A percentile compares a stretch with the other conserved stretches of the same genome.
Conservation (phyloP, 1,140 invertebrate genomes). For the Ceratitis capitata region DNA sequence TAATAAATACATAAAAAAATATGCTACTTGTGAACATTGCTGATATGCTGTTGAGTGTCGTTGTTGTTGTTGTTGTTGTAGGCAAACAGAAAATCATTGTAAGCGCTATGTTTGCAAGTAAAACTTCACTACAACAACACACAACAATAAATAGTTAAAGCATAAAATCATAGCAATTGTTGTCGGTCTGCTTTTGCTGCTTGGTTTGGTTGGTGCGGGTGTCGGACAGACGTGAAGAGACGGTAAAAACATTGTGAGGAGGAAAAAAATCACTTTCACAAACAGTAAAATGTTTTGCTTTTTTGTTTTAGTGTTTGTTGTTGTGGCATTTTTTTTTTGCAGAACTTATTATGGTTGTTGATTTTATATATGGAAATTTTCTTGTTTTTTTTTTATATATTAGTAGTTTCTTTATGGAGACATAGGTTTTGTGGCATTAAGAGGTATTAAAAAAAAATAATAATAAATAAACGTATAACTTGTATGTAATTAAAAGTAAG, state of each 20-base stretch:
- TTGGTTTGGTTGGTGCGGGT: not conserved
- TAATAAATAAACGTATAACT: too few species aligned
- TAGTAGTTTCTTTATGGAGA: too few species aligned
- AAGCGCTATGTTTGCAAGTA: not conserved
- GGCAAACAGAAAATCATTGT: not conserved
- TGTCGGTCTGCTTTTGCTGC: not conserved
- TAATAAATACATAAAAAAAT: not conserved
- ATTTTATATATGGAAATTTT: not conserved
- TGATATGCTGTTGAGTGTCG: not conserved
- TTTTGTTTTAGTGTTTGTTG: not conserved
- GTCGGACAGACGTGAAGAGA: not conserved
- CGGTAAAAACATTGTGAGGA: not conserved
- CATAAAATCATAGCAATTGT: not conserved
- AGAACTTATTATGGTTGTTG: not conserved
- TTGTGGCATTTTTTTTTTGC: not conserved
- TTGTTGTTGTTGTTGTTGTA: not conserved
- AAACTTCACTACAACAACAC: not conserved
- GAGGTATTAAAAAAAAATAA: too few species aligned
- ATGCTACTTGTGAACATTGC: not conserved
- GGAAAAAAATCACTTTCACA: conserved; percentile 17
- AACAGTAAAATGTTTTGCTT: not conserved
- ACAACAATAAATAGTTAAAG: not conserved
- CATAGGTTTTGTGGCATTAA: too few species aligned
- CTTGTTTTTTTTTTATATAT: not conserved
- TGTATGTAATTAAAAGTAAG: not conserved